phyloP scores from a whole-genome alignment of 1,140 invertebrate genomes.

The Zeugodacus cucurbitae region DNA sequence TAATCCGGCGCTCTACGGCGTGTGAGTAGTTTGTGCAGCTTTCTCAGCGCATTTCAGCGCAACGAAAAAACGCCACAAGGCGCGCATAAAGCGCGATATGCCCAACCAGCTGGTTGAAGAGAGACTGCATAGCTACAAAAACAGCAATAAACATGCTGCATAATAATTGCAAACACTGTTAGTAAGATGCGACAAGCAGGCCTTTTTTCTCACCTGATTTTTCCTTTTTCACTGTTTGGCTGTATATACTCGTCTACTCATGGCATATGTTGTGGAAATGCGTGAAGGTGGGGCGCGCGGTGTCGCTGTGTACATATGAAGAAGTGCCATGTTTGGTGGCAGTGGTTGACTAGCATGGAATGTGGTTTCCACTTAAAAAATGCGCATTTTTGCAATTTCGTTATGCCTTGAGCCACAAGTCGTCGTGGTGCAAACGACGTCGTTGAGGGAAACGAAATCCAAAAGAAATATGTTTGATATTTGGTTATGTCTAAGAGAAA shows the following conservation, averaged over 20 bases:
- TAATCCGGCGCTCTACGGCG: not conserved
- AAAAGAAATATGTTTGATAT: too few relatives aligned
- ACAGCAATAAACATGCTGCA: not conserved
- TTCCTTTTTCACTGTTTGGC: not conserved
- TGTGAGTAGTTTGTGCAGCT: not conserved
- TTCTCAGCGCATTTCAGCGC: not conserved
- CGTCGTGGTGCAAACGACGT: not conserved
- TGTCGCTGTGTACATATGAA: not conserved
- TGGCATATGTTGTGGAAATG: not conserved
- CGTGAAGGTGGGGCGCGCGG: not conserved
- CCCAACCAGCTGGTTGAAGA: not conserved
- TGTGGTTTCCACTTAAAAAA: not conserved
- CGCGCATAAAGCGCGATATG: not conserved
- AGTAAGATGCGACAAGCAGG: constrained; percentile 4
- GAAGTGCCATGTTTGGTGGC: not conserved
- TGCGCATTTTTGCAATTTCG: constrained; percentile 26
- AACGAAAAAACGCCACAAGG: not conserved
- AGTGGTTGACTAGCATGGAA: not conserved
- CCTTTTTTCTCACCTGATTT: not conserved
- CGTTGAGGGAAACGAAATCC: too few relatives aligned
- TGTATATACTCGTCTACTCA: not conserved
- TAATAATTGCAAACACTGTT: constrained; percentile 5
- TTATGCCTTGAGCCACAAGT: not conserved
- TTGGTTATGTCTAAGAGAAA: too few relatives aligned
- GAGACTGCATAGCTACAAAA: not conserved